Conservation (phyloP, 2,113 vertebrate genomes). For the Pseudorhombus dupliciocellatus region DNA sequence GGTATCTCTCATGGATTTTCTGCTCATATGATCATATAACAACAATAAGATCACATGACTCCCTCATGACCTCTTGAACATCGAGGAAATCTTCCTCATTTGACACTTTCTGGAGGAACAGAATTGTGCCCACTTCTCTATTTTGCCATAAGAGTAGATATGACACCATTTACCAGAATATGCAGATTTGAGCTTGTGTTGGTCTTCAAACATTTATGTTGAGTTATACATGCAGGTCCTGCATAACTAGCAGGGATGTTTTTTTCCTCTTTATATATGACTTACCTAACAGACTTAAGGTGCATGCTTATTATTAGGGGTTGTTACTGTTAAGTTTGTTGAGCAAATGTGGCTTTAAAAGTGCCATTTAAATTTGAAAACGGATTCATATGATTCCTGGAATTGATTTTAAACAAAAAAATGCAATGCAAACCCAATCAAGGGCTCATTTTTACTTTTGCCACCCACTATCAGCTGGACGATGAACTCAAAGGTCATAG, state of each 20-base stretch:
- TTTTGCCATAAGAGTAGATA: neutral
- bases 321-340: neutral
- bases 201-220: neutral
- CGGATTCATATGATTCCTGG: neutral
- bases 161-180: slow-evolving; percentile 6
- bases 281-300: neutral
- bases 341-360: neutral
- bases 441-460: too few species aligned
- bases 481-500: too few species aligned
- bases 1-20: slow-evolving; percentile 64
- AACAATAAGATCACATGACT: slow-evolving; percentile 75
- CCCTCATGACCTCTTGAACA: slow-evolving; percentile 66
- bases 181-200: slow-evolving; percentile 4
- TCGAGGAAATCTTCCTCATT: slow-evolving; percentile 35
- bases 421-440: too few species aligned
- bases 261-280: neutral
- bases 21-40: slow-evolving; percentile 72
- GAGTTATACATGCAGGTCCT: too few species aligned
- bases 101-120: neutral
- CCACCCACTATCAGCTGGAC: too few species aligned
- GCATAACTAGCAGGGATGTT: too few species aligned
- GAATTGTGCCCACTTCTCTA: neutral
- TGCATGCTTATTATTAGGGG: neutral
- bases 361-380: neutral
- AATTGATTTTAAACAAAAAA: too few species aligned